A percentile compares a stretch with the other conserved stretches of the same genome.
Conservation (phyloP, 2,113 vertebrate species). For the Cebus imitator region DNA sequence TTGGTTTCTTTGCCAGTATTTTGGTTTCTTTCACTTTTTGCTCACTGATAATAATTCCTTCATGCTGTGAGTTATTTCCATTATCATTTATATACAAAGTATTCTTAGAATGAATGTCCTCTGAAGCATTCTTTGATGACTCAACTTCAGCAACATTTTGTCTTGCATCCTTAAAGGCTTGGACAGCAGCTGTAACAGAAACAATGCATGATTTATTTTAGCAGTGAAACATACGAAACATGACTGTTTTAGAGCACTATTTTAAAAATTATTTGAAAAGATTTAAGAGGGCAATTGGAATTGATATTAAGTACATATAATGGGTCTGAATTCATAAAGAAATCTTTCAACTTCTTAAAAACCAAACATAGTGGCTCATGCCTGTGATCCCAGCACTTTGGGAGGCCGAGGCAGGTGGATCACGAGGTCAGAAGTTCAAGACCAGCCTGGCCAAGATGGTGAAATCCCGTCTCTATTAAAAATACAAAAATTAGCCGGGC, state of each 20-base stretch:
- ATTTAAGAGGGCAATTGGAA: background rate
- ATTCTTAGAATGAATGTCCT: slow-evolving; percentile 61
- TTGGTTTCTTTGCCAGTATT: slow-evolving; percentile 48
- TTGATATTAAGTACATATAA: slow-evolving; percentile 29
- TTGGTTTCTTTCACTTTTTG: slow-evolving; percentile 55
- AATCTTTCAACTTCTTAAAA: slow-evolving; percentile 33
- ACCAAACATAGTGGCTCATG: background rate
- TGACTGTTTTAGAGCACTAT: background rate
- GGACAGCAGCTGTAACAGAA: slow-evolving; percentile 85
- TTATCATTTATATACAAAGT: slow-evolving; percentile 49
- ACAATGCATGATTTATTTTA: slow-evolving; percentile 6
- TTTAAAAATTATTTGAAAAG: slow-evolving; percentile 29
- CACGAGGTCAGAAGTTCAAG: no score
- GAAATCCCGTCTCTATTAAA: no score
- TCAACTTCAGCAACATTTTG: slow-evolving; percentile 64
- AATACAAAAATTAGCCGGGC: no score
- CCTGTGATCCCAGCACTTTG: no score
- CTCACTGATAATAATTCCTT: slow-evolving; percentile 3
- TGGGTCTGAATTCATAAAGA: slow-evolving; percentile 23
- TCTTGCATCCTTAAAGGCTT: slow-evolving; percentile 92
- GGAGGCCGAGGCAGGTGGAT: no score
- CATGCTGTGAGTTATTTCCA: slow-evolving; percentile 43
- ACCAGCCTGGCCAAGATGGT: no score
- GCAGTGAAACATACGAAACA: slow-evolving; percentile 25
- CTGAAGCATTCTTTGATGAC: slow-evolving; percentile 65